Evolutionary conservation across 2,797 vertebrate genomes (phyloP).

Genomic region (Bovichtus variegatus): DNA sequence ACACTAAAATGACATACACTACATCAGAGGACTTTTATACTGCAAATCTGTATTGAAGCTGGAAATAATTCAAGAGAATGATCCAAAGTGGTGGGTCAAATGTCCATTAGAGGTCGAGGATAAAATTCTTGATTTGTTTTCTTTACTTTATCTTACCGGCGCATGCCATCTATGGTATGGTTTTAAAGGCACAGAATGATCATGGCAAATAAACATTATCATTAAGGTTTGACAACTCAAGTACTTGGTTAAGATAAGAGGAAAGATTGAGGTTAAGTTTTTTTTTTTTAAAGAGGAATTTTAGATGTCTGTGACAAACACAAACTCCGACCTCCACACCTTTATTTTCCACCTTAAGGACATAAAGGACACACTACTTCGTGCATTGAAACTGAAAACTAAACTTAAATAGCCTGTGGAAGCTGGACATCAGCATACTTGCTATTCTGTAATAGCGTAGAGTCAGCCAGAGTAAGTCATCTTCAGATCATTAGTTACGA

Average conservation of each 20-base stretch:
- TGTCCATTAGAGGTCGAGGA: not conserved
- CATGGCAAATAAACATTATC: not conserved
- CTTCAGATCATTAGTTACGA: slow-evolving; percentile 1
- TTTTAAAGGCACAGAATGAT: not conserved
- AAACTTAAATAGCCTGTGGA: slow-evolving; percentile 42
- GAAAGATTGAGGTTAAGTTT: not conserved
- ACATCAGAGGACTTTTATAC: slow-evolving; percentile 19
- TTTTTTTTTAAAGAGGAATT: too few relatives aligned
- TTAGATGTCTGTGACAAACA: not conserved
- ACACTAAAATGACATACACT: slow-evolving; percentile 4
- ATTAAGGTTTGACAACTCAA: not conserved
- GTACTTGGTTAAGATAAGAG: not conserved
- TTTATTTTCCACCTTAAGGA: not conserved
- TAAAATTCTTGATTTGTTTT: not conserved
- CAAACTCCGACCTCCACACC: not conserved
- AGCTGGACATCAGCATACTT: slow-evolving; percentile 24
- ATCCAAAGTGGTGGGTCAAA: slow-evolving; percentile 28
- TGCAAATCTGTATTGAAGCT: not conserved
- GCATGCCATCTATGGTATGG: too few relatives aligned
- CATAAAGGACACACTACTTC: not conserved
- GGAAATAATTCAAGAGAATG: not conserved
- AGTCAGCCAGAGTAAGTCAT: slow-evolving; percentile 3
- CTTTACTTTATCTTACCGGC: not conserved
- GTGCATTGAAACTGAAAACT: not conserved
- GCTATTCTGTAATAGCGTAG: slow-evolving; percentile 19